phyloP scores from a whole-genome alignment of 2,888 invertebrate species.

The Phytoseiulus persimilis region DNA sequence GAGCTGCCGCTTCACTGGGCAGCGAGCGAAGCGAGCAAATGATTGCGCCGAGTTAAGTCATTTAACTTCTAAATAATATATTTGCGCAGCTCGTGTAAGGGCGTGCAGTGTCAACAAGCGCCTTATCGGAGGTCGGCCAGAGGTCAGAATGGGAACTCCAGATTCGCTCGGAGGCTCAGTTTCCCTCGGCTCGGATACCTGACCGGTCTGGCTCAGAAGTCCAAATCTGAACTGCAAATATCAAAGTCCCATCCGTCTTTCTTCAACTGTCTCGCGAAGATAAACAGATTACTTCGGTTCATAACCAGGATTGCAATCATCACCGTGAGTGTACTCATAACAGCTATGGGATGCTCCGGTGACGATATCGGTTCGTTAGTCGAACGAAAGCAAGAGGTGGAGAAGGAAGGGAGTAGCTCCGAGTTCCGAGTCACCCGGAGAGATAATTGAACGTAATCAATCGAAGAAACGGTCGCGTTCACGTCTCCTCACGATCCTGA shows the following conservation, averaged over 20 bases:
- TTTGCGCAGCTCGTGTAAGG: slow-evolving; percentile 32
- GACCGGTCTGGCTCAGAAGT: not conserved
- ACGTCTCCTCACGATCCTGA: no score
- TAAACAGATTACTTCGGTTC: not conserved
- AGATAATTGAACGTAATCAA: no score
- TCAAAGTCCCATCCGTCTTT: not conserved
- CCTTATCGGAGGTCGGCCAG: slow-evolving; percentile 35
- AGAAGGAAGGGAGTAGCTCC: no score
- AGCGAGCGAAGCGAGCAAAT: not conserved
- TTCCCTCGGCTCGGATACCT: not conserved
- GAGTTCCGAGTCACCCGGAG: no score
- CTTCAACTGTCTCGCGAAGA: not conserved
- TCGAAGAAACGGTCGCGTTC: no score
- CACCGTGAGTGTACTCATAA: not conserved
- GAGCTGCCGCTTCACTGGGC: not conserved
- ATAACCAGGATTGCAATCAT: not conserved
- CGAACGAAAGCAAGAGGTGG: no score
- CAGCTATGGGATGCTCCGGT: not conserved
- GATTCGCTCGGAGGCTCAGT: not conserved
- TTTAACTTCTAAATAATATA: slow-evolving; percentile 38
- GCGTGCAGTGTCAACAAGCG: slow-evolving; percentile 38
- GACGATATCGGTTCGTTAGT: no score
- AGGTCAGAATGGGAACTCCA: not conserved
- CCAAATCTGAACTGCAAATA: not conserved
- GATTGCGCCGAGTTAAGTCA: slow-evolving; percentile 36